Percentiles rank a stretch among this genome's conserved stretches.
Evolutionary conservation across 2,113 vertebrate species (phyloP).

Genomic region (Sinocyclocheilus maitianheensis): DNA sequence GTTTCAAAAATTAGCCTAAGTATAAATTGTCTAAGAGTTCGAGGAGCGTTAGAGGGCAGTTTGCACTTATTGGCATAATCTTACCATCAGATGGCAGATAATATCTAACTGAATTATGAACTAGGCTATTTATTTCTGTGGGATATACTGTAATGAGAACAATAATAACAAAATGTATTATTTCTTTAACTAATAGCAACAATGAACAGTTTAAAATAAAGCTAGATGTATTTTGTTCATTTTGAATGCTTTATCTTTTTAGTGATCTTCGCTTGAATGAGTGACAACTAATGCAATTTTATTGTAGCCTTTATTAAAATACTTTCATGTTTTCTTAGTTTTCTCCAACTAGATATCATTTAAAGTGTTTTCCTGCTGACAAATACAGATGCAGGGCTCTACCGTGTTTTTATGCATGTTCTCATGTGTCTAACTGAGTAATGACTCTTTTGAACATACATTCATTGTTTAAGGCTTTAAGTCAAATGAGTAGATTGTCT

Average conservation of each 20-base stretch:
- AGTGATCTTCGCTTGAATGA: neutral
- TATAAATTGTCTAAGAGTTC: neutral
- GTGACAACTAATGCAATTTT: neutral
- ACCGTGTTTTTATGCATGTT: neutral
- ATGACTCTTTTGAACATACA: neutral
- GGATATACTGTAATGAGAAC: neutral
- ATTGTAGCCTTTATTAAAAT: neutral
- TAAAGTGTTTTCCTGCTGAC: neutral
- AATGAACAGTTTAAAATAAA: neutral
- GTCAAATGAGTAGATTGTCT: slow-evolving; percentile 20
- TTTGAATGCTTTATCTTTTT: neutral
- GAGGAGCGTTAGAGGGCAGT: neutral
- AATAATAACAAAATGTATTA: neutral
- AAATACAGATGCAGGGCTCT: neutral
- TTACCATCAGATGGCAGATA: slow-evolving; percentile 47
- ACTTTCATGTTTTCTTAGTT: neutral
- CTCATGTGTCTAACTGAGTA: neutral
- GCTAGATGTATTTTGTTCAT: neutral
- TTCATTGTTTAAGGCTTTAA: slow-evolving; percentile 3
- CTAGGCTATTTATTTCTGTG: neutral
- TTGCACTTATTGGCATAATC: slow-evolving; percentile 1
- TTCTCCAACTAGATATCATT: neutral
- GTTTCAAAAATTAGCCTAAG: neutral
- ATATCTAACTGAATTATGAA: neutral
- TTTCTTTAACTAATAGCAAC: neutral